These are phyloP conservation scores for Hycleus cichorii DNA, from an alignment of 1,140 invertebrate genomes.

Conservation along the genomic window DNA sequence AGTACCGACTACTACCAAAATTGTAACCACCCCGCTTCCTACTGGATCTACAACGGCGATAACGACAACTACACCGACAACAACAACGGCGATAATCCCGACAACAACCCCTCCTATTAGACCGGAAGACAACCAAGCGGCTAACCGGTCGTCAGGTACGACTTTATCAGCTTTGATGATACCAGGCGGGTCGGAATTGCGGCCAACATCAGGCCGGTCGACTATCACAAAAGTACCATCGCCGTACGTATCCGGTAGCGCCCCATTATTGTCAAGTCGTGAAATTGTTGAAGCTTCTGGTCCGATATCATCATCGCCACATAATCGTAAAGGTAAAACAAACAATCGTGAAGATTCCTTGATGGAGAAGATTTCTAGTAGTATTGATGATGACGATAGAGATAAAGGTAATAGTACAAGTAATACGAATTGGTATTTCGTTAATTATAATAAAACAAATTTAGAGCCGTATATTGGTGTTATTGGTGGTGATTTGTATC, in stretches of 20 bases:
- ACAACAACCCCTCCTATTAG: background rate
- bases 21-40: background rate
- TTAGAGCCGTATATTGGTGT: slow-evolving; percentile 50
- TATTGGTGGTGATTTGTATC: background rate
- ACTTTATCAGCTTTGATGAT: slow-evolving; percentile 47
- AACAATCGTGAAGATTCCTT: background rate
- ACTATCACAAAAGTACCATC: slow-evolving; percentile 59
- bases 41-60: background rate
- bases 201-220: slow-evolving; percentile 43
- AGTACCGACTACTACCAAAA: no score
- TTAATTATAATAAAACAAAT: slow-evolving; percentile 67
- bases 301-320: background rate
- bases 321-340: slow-evolving; percentile 1
- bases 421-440: slow-evolving; percentile 68
- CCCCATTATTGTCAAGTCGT: slow-evolving; percentile 6
- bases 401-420: slow-evolving; percentile 5
- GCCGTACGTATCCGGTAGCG: slow-evolving; percentile 31
- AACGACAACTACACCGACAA: background rate
- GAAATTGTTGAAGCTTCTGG: slow-evolving; percentile 2
- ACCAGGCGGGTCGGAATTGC: slow-evolving; percentile 47
- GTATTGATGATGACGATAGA: slow-evolving; percentile 22
- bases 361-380: background rate
- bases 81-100: background rate
- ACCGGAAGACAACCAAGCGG: background rate
- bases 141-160: slow-evolving; percentile 27